Evolutionary conservation across 2,797 vertebrate genomes (phyloP).

Genomic region (Philypnodon macrostomus): DNA sequence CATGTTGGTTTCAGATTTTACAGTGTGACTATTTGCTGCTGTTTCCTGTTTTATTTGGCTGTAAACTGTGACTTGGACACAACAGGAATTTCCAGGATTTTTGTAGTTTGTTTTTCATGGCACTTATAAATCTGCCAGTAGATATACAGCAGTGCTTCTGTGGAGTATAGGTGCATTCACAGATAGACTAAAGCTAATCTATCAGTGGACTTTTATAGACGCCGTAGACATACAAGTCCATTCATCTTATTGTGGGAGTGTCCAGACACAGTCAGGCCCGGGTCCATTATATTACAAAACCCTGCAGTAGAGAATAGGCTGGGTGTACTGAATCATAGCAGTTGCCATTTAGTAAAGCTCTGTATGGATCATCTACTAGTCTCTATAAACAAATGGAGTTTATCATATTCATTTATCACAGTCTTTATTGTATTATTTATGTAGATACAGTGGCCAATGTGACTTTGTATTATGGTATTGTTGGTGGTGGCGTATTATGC

Average conservation of each 20-base stretch:
- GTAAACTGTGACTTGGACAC: background rate
- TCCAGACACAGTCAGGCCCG: no score
- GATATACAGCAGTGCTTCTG: background rate
- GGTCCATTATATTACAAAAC: no score
- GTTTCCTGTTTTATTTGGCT: constrained; percentile 1
- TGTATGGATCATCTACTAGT: constrained; percentile 3
- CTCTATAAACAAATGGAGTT: no score
- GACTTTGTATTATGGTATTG: no score
- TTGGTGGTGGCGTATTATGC: no score
- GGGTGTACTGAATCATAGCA: constrained; percentile 36
- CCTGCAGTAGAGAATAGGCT: constrained; percentile 15
- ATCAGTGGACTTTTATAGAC: constrained; percentile 22
- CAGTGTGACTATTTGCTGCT: background rate
- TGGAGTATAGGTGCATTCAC: constrained; percentile 3
- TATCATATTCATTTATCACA: no score
- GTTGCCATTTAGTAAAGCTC: constrained; percentile 22
- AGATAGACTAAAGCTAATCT: constrained; percentile 20
- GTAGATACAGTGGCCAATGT: no score
- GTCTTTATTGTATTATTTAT: no score
- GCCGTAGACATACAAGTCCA: constrained; percentile 32
- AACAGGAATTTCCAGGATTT: background rate
- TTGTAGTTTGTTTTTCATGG: background rate
- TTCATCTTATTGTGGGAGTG: constrained; percentile 26
- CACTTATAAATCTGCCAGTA: constrained; percentile 12
- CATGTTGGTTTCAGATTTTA: constrained; percentile 10